These are phyloP conservation scores for Lasioglossum oenotherae DNA, from an alignment of 2,888 invertebrate genomes.

Conservation along the genomic window DNA sequence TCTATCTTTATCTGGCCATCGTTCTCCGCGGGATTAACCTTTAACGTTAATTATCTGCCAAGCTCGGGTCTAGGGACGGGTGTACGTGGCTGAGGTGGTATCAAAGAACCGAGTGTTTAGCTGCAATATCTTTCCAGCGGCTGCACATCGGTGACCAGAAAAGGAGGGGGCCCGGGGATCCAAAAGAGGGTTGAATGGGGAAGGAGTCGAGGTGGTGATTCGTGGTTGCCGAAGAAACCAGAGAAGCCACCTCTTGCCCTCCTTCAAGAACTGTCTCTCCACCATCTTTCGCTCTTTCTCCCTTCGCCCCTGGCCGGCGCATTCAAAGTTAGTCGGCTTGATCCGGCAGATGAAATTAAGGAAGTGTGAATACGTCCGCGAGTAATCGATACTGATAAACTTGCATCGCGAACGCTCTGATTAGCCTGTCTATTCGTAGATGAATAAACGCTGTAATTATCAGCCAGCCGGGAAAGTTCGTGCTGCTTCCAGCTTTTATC, in stretches of 20 bases:
- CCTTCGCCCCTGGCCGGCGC: conserved; percentile 15
- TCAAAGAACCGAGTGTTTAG: conserved; percentile 82
- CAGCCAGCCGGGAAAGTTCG: not conserved
- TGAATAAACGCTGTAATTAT: not conserved
- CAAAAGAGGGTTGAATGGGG: conserved; percentile 53
- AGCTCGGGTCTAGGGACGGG: conserved; percentile 58
- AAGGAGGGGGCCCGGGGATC: conserved; percentile 41
- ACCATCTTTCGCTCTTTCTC: conserved; percentile 21
- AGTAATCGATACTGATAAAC: conserved; percentile 34
- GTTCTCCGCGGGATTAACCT: conserved; percentile 77
- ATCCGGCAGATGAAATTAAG: conserved; percentile 30
- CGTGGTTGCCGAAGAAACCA: conserved; percentile 67
- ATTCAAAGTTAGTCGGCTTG: conserved; percentile 26
- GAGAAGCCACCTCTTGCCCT: conserved; percentile 57
- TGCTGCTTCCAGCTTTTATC: not conserved
- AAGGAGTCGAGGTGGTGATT: conserved; percentile 53
- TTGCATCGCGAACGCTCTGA: conserved; percentile 9
- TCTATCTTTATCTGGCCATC: conserved; percentile 58
- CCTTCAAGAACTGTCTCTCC: conserved; percentile 40
- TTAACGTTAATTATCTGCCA: conserved; percentile 81
- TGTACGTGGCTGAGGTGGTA: conserved; percentile 68
- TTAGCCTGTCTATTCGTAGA: conserved; percentile 11
- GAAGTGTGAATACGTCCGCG: conserved; percentile 18
- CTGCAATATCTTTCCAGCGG: conserved; percentile 81
- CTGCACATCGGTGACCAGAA: conserved; percentile 78